Evolutionary conservation across 2,797 vertebrate genomes (phyloP).

Genomic region (Liparis tanakae): DNA sequence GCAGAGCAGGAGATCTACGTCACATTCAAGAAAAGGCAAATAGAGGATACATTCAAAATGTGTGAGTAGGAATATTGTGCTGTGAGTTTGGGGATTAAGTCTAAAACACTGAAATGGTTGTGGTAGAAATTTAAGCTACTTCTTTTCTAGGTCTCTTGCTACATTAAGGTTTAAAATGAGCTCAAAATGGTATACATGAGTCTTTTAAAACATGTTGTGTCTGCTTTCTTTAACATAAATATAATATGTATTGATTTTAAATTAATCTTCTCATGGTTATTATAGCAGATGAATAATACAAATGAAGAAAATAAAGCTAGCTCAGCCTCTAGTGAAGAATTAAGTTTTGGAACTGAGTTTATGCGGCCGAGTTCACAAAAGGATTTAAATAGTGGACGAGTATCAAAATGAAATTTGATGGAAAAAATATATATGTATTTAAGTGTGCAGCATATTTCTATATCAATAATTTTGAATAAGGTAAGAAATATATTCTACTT

Average conservation of each 20-base stretch:
- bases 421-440: background rate
- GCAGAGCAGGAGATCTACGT: slow-evolving; percentile 57
- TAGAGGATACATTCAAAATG: slow-evolving; percentile 47
- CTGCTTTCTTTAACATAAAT: background rate
- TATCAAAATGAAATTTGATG: background rate
- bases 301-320: background rate
- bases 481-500: background rate
- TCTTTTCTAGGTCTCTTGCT: slow-evolving; percentile 15
- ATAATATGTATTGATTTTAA: background rate
- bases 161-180: slow-evolving; percentile 9
- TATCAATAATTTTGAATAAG: background rate
- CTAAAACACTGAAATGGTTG: background rate
- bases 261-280: background rate
- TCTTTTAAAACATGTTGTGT: slow-evolving; percentile 13
- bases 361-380: background rate
- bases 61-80: slow-evolving; percentile 26
- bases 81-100: slow-evolving; percentile 22
- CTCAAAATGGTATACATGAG: background rate
- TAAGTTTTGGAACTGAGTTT: background rate
- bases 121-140: slow-evolving; percentile 18
- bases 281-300: background rate
- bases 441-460: background rate
- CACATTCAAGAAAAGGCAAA: slow-evolving; percentile 47
- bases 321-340: background rate
- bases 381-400: background rate